phyloP scores from a whole-genome alignment of 2,797 vertebrate species.

The Choloepus didactylus region DNA sequence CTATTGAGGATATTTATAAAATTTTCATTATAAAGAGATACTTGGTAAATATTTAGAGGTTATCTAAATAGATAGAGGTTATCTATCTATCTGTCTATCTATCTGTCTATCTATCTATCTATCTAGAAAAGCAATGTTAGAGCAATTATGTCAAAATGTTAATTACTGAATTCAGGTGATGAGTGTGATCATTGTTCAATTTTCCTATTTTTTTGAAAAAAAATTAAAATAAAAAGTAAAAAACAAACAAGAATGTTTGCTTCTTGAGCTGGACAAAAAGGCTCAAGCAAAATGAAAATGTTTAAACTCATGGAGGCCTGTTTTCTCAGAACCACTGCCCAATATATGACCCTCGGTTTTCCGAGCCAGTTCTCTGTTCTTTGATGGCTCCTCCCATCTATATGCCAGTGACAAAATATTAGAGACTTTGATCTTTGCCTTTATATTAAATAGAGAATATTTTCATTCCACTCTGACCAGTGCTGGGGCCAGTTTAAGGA shows the following conservation, averaged over 20 bases:
- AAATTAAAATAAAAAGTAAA: background rate
- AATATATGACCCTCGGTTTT: background rate
- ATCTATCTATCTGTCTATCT: too few species aligned
- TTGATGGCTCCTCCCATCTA: constrained; percentile 76
- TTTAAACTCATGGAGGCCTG: background rate
- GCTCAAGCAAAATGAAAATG: background rate
- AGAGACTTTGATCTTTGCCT: constrained; percentile 87
- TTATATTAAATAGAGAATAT: constrained; percentile 88
- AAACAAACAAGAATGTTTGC: background rate
- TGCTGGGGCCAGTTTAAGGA: constrained; percentile 86
- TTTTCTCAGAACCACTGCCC: background rate
- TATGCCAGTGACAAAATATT: constrained; percentile 86
- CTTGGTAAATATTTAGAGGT: background rate
- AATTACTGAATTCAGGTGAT: constrained; percentile 42
- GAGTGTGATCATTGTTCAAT: background rate
- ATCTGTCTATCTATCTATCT: too few species aligned
- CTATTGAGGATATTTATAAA: background rate
- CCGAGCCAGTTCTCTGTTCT: constrained; percentile 36
- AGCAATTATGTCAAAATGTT: background rate
- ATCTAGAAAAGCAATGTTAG: background rate
- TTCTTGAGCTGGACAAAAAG: background rate
- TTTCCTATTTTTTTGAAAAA: constrained; percentile 20
- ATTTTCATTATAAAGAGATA: background rate
- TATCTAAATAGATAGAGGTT: background rate
- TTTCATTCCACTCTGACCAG: constrained; percentile 87